Evolutionary conservation across 1,140 invertebrate species (phyloP), one percentile per base, ranked within the genome.

Genomic region (Brachionus rotundiformis): DNA sequence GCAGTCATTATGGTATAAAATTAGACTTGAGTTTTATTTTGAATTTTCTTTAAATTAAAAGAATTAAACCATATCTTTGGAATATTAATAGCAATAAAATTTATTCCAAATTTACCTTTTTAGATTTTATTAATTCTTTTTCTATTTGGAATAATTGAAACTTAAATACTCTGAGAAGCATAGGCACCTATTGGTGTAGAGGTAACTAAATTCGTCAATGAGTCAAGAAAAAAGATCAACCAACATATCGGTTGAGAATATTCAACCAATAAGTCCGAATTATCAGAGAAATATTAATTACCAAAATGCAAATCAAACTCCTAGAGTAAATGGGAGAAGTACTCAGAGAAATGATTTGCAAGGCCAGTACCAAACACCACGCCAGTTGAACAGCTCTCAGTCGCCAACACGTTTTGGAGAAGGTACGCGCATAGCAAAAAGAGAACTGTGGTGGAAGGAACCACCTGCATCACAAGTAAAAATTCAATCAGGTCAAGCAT

Each of bases 401-500:
- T 73, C 68, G 8, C 65, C 68, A 8, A 73, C 68, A 25, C 16
- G 68, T 11, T 73, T 73, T 44, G 39, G 68, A 8, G 68, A 73
- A 63, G 76, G 76, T 11, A 54, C 76, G 8, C 47, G 76, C 0
- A 79, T 79, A 16, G 76, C 59, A 0, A 79, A 59, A n/a, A 47
- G 76, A 11, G 76, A 79, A 39, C 29, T 79, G 2, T 79, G 76
- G 76, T 79, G 76, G 76, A 79, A 79, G 16, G 76, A 79, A 10
- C 76, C 76, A 36, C 47, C 47, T 8, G 47, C 47, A 19, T 59
- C 76, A 3, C 23, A 44, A 73, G 27, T 63, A 7, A 79, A 79
- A 63, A 79, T 54, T 63, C 76, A 59, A 63, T 27, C 19, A 19
- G 33, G 25, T 79, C 47, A 54, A 13, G 16, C 25, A 3, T 59